Conservation (phyloP, 2,113 vertebrate genomes). For the Mustelus asterias region DNA sequence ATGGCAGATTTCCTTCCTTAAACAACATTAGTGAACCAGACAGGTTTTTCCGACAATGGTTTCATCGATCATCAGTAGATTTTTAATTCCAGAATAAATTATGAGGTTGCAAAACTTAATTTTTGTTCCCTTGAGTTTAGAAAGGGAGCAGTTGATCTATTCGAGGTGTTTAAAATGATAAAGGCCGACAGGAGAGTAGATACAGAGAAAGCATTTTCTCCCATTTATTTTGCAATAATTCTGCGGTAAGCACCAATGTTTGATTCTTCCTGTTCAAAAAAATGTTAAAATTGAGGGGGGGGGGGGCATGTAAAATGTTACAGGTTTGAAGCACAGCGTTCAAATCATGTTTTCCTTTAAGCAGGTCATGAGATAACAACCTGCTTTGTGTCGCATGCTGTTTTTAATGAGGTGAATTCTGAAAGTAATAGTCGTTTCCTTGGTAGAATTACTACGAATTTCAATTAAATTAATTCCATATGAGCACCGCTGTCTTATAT, state of each 20-base stretch:
- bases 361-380: not conserved
- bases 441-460: not conserved
- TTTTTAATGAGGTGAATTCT: constrained; percentile 5
- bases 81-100: not conserved
- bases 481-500: not conserved
- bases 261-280: not conserved
- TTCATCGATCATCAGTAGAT: too few relatives aligned
- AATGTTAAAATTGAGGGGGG: not conserved
- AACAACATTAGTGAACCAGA: too few relatives aligned
- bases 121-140: not conserved
- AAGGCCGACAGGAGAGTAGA: not conserved
- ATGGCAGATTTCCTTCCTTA: too few relatives aligned
- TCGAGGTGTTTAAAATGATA: not conserved
- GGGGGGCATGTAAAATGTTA: not conserved
- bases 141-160: not conserved
- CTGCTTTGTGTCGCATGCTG: not conserved
- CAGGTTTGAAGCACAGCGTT: not conserved
- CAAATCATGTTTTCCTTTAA: not conserved
- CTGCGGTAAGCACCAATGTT: not conserved
- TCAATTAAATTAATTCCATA: constrained; percentile 19
- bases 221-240: not conserved
- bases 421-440: not conserved
- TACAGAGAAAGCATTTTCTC: not conserved
- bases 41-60: too few relatives aligned
- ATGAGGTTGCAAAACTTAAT: not conserved